These are phyloP conservation scores for Sinocyclocheilus grahami DNA, from an alignment of 2,113 vertebrate genomes.

Conservation along the genomic window DNA sequence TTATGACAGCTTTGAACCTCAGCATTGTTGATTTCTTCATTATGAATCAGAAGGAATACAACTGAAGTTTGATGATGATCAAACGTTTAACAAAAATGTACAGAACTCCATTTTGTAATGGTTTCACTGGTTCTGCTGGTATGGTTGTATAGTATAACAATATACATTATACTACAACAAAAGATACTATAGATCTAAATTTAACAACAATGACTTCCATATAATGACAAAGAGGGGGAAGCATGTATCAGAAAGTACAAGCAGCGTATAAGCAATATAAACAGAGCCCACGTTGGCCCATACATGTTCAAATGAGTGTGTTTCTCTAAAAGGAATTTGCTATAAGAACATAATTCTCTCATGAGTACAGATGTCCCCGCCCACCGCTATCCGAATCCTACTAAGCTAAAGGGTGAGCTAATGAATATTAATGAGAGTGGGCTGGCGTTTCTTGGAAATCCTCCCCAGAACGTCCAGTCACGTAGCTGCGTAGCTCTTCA, in stretches of 20 bases:
- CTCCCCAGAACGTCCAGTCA: not conserved
- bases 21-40: not conserved
- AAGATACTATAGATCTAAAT: not conserved
- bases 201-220: not conserved
- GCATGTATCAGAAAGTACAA: not conserved
- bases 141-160: not conserved
- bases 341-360: not conserved
- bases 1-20: not conserved
- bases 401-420: not conserved
- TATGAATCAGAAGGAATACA: not conserved
- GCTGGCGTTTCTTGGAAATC: not conserved
- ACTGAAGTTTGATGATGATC: not conserved
- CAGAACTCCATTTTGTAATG: not conserved
- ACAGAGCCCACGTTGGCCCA: not conserved
- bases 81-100: no score
- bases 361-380: not conserved
- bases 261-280: not conserved
- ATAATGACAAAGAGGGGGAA: not conserved
- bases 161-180: not conserved
- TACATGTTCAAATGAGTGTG: not conserved
- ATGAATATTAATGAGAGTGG: slow-evolving; percentile 15
- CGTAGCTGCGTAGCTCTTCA: slow-evolving; percentile 33
- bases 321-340: not conserved
- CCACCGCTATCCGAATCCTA: not conserved
- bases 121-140: not conserved